Percentiles rank a stretch among this genome's conserved stretches.
phyloP scores from a whole-genome alignment of 2,113 vertebrate genomes.

The Pedetes capensis region DNA sequence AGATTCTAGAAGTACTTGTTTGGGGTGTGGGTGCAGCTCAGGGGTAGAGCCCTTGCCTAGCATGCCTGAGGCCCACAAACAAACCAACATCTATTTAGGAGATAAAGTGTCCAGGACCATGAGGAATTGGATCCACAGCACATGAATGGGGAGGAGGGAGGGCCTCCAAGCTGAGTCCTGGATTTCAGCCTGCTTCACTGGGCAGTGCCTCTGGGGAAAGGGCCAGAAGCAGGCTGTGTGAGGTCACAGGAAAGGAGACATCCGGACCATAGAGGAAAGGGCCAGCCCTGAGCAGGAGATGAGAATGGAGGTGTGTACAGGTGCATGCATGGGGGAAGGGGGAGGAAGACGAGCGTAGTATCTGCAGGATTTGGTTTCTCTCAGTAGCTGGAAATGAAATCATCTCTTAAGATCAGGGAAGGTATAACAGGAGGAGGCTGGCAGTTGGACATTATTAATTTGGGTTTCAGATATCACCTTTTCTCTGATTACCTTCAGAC shows the following conservation, averaged over 20 bases:
- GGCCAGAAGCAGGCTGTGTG: neutral
- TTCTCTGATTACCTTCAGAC: neutral
- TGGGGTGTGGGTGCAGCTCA: neutral
- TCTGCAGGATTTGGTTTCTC: neutral
- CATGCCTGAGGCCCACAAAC: too few species aligned
- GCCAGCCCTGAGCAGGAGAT: neutral
- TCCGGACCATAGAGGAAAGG: neutral
- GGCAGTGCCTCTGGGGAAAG: neutral
- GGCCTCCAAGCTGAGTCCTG: neutral
- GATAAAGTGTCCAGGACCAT: neutral
- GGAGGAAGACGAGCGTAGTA: neutral
- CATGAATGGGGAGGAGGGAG: neutral
- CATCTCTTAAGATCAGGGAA: neutral
- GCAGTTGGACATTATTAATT: neutral
- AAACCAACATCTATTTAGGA: neutral
- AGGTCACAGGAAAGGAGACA: neutral
- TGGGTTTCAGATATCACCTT: neutral
- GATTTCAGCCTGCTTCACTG: neutral
- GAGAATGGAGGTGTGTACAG: neutral
- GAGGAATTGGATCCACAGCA: neutral
- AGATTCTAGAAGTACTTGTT: neutral
- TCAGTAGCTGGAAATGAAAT: neutral
- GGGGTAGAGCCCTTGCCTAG: too few species aligned
- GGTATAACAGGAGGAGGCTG: neutral
- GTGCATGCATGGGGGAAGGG: neutral